These are phyloP conservation scores for western clawed frog (Xenopus tropicalis) DNA, from an alignment of 2,113 vertebrate species.

Conservation along the genomic window DNA sequence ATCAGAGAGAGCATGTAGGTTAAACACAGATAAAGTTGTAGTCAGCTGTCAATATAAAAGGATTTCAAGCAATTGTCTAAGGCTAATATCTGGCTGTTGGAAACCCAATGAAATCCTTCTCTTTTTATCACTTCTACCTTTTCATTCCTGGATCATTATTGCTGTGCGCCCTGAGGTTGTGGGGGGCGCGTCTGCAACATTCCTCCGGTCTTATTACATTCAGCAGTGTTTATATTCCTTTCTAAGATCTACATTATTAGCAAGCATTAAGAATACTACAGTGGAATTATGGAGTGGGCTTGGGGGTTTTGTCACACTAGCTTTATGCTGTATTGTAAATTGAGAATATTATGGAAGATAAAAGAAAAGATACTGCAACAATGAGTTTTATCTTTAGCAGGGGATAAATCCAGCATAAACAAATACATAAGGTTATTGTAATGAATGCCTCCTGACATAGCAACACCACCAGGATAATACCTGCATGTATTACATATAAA, in stretches of 20 bases:
- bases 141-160: fast-evolving
- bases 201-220: not conserved
- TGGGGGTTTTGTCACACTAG: not conserved
- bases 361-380: not conserved
- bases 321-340: conserved; percentile 9
- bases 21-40: conserved; percentile 43
- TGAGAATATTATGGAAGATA: not conserved
- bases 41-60: conserved; percentile 33
- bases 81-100: not conserved
- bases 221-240: not conserved
- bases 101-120: too few species aligned
- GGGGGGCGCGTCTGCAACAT: not conserved
- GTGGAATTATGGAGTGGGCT: not conserved
- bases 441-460: not conserved
- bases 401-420: not conserved
- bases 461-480: not conserved
- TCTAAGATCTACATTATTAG: not conserved
- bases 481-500: too few species aligned
- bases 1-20: conserved; percentile 48
- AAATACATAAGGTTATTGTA: not conserved
- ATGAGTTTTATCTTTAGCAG: not conserved
- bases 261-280: not conserved
- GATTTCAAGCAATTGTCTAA: not conserved
- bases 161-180: not conserved
- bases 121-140: not conserved